These are phyloP conservation scores for Lutra lutra DNA, from an alignment of 2,797 vertebrate species.

Conservation along the genomic window DNA sequence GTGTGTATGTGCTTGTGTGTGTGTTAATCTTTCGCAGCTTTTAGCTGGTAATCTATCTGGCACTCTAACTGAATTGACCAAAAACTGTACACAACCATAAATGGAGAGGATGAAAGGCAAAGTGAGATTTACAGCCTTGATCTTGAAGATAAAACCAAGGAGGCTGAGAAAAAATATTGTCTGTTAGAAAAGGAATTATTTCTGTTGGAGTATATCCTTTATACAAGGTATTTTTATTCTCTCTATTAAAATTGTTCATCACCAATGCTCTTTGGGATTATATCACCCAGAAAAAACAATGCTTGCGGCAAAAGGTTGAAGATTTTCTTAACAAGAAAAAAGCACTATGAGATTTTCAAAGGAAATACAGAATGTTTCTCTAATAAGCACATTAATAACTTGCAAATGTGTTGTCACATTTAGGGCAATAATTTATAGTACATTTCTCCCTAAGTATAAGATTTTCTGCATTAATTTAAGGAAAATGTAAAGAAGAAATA, in stretches of 20 bases:
- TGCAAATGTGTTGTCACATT: constrained; percentile 74
- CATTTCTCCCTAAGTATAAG: constrained; percentile 50
- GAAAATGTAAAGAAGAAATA: constrained; percentile 61
- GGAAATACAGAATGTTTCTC: constrained; percentile 54
- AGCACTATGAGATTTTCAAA: constrained; percentile 63
- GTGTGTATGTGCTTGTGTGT: neutral
- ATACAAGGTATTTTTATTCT: constrained; percentile 54
- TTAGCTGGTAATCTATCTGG: neutral
- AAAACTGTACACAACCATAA: constrained; percentile 36
- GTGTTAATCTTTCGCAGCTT: neutral
- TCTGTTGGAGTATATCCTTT: constrained; percentile 34
- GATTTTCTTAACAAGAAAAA: constrained; percentile 59
- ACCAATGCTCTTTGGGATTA: constrained; percentile 14
- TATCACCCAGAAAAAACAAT: constrained; percentile 47
- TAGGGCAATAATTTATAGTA: constrained; percentile 68
- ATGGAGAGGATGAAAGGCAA: neutral
- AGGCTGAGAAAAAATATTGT: constrained; percentile 49
- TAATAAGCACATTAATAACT: constrained; percentile 74
- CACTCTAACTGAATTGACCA: neutral
- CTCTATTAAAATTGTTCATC: constrained; percentile 68
- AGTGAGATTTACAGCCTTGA: constrained; percentile 51
- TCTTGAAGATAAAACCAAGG: constrained; percentile 47
- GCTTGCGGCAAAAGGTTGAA: constrained; percentile 65
- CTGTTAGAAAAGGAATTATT: constrained; percentile 62
- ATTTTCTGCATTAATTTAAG: constrained; percentile 58